Evolutionary conservation across 92 coral and sea anemone genomes (phyloP).

Genomic region (Paramuricea clavata): DNA sequence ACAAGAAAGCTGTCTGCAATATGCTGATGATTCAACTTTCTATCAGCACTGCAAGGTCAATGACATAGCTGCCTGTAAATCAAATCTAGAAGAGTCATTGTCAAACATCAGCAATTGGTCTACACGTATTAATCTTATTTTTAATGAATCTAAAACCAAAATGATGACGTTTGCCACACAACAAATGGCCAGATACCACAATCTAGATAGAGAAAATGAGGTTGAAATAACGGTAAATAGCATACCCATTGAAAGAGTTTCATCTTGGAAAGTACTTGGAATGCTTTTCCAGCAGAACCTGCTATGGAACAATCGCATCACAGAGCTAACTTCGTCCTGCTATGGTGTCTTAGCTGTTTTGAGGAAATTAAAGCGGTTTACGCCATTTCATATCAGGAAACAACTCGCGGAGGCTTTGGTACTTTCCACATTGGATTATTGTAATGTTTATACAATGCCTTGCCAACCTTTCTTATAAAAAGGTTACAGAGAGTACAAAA

Average conservation of each 20-base stretch:
- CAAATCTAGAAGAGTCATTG: background rate
- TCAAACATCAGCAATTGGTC: background rate
- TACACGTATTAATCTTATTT: background rate
- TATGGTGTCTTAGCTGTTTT: background rate
- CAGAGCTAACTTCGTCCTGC: background rate
- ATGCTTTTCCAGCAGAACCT: background rate
- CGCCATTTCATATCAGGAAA: background rate
- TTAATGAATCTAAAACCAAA: slow-evolving; percentile 1
- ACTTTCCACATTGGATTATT: slow-evolving; percentile 12
- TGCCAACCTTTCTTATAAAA: background rate
- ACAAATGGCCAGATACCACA: slow-evolving; percentile 6
- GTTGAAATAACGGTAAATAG: background rate
- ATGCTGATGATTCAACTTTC: slow-evolving; percentile 60
- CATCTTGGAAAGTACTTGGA: slow-evolving; percentile 7
- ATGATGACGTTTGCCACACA: slow-evolving; percentile 11
- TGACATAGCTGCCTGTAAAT: slow-evolving; percentile 1
- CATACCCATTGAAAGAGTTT: background rate
- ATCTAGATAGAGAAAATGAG: background rate
- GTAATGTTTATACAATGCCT: slow-evolving; percentile 4
- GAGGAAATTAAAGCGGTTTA: background rate
- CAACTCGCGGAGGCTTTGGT: background rate
- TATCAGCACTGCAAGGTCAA: slow-evolving; percentile 15
- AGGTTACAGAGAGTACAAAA: slow-evolving; percentile 8
- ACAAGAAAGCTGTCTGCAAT: slow-evolving; percentile 3
- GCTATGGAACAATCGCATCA: background rate